Percentiles rank a stretch among this genome's conserved stretches.
phyloP scores from a whole-genome alignment of 2,888 invertebrate genomes.

The Drosophila tripunctata region DNA sequence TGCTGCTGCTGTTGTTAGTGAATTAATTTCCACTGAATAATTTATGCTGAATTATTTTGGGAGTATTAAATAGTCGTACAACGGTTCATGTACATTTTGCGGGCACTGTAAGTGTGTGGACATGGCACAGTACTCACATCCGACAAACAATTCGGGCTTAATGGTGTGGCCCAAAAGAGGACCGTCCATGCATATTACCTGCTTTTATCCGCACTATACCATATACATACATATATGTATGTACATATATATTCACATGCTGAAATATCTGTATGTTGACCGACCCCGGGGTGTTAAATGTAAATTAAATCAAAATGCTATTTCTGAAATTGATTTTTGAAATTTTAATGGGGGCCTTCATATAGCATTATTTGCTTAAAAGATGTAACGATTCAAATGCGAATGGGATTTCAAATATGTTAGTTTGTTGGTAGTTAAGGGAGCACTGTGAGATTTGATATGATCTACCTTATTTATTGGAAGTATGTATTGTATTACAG shows the following conservation, averaged over 20 bases:
- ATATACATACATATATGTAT: background rate
- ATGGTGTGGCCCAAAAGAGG: constrained; percentile 38
- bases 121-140: background rate
- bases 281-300: constrained; percentile 60
- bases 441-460: background rate
- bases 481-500: too few species aligned
- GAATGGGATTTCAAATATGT: background rate
- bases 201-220: constrained; percentile 9
- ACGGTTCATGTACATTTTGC: constrained; percentile 33
- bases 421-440: background rate
- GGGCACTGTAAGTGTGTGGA: constrained; percentile 27
- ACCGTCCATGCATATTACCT: constrained; percentile 37
- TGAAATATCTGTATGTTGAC: constrained; percentile 13
- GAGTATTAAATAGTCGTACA: constrained; percentile 67
- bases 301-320: constrained; percentile 78
- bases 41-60: constrained; percentile 79
- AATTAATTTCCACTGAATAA: constrained; percentile 81
- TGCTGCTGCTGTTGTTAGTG: constrained; percentile 67
- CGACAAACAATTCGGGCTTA: constrained; percentile 16
- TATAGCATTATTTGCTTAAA: constrained; percentile 1
- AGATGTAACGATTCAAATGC: background rate
- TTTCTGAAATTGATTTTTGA: constrained; percentile 76
- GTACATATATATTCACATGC: background rate
- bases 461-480: background rate
- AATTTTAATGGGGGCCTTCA: constrained; percentile 65